Percentiles rank a stretch among this genome's conserved stretches.
Evolutionary conservation across 2,888 invertebrate species (phyloP).

Genomic region (Nasonia oneida): DNA sequence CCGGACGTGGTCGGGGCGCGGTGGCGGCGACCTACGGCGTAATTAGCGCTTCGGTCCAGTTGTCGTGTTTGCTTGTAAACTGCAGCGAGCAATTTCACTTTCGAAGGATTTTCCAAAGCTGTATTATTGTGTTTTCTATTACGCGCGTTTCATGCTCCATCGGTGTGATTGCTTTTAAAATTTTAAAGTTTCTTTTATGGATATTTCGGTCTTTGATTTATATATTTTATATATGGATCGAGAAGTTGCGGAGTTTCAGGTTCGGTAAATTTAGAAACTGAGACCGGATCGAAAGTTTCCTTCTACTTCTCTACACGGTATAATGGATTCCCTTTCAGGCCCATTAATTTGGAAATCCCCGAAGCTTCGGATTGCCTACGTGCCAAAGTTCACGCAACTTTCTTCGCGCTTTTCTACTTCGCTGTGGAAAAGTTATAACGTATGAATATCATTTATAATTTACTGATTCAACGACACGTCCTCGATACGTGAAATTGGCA

Average conservation of each 20-base stretch:
- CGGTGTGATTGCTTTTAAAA: not conserved
- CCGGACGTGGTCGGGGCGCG: constrained; percentile 16
- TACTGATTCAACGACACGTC: not conserved
- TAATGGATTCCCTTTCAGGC: not conserved
- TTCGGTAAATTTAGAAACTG: too few relatives aligned
- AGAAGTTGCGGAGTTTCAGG: too few relatives aligned
- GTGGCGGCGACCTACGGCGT: not conserved
- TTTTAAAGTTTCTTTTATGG: not conserved
- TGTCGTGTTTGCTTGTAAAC: constrained; percentile 6
- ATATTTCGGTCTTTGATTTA: not conserved
- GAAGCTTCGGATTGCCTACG: not conserved
- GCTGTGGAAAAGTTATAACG: not conserved
- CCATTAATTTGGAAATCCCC: not conserved
- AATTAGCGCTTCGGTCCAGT: constrained; percentile 21
- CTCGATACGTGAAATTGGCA: too few relatives aligned
- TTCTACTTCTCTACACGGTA: not conserved
- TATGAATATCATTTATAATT: not conserved
- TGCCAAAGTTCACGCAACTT: not conserved
- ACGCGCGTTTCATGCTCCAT: not conserved
- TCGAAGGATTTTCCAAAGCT: not conserved
- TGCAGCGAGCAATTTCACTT: constrained; percentile 19
- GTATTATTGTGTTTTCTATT: not conserved
- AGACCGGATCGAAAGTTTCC: not conserved
- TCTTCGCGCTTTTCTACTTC: not conserved
- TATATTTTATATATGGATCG: too few relatives aligned